Percentiles rank a stretch among this genome's conserved stretches.
phyloP scores from a whole-genome alignment of 2,797 vertebrate genomes.

The Mormyrops boulengeri region DNA sequence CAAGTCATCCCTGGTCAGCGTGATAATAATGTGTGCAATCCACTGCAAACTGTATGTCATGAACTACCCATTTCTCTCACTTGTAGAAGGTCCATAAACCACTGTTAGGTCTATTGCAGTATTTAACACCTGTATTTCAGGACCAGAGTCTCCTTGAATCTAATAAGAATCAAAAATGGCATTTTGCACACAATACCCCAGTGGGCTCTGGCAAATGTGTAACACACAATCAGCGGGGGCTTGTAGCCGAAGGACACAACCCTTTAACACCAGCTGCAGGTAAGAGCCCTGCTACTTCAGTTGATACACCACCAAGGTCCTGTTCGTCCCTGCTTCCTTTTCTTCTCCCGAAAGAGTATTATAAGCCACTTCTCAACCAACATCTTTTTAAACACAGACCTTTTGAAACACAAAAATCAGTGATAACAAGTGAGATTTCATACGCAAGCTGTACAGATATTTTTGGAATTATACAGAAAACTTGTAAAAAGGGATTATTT shows the following conservation, averaged over 20 bases:
- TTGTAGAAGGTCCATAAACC: neutral
- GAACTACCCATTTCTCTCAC: neutral
- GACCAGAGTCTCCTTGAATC: neutral
- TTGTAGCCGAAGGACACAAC: neutral
- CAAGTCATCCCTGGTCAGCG: neutral
- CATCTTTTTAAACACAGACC: neutral
- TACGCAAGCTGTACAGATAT: neutral
- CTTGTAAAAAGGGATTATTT: neutral
- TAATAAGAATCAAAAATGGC: neutral
- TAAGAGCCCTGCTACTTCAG: slow-evolving; percentile 36
- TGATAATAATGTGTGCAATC: neutral
- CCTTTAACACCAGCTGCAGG: neutral
- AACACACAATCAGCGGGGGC: neutral
- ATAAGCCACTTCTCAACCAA: slow-evolving; percentile 13
- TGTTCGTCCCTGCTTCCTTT: neutral
- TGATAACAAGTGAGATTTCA: neutral
- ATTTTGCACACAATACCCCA: neutral
- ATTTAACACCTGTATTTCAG: neutral
- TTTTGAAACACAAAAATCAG: neutral
- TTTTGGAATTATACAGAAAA: neutral
- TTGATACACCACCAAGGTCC: slow-evolving; percentile 27
- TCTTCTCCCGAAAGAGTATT: neutral
- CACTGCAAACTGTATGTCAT: neutral
- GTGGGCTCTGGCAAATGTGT: neutral
- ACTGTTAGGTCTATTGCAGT: neutral